Conservation (phyloP, 35 echinoderm and acorn worm species). For the Apostichopus californicus region DNA sequence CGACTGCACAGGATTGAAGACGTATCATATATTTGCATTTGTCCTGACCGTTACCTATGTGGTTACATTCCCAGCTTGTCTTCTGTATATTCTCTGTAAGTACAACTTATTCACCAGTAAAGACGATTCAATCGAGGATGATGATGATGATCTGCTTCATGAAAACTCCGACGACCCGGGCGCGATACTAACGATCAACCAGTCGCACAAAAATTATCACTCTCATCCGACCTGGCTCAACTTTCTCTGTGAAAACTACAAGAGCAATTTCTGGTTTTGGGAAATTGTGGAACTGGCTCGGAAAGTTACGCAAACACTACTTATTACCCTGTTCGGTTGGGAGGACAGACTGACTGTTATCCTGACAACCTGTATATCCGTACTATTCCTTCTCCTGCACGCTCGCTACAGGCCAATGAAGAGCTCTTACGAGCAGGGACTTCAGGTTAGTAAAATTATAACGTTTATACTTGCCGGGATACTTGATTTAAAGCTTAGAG, state of each 20-base stretch:
- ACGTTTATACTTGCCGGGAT: too few species aligned
- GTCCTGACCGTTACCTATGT: slow-evolving; percentile 26
- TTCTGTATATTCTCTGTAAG: slow-evolving; percentile 46
- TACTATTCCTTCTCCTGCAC: slow-evolving; percentile 50
- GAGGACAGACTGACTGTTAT: slow-evolving; percentile 31
- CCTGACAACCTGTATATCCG: slow-evolving; percentile 30
- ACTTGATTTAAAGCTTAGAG: too few species aligned
- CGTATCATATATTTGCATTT: slow-evolving; percentile 15
- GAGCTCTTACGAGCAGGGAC: slow-evolving; percentile 35
- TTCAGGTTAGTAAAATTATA: slow-evolving; percentile 30
- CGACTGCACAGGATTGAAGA: background rate
- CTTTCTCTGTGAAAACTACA: slow-evolving; percentile 72
- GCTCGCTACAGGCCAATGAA: slow-evolving; percentile 56
- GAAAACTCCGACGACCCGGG: background rate
- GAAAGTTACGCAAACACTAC: slow-evolving; percentile 54
- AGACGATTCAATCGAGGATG: background rate
- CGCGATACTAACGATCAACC: background rate
- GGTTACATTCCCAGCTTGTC: slow-evolving; percentile 30
- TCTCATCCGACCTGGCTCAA: background rate
- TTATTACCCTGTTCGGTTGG: slow-evolving; percentile 47
- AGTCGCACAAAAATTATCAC: background rate
- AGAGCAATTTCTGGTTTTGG: slow-evolving; percentile 66
- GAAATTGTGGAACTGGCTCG: slow-evolving; percentile 61
- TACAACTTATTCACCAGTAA: background rate
- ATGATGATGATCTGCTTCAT: background rate